Evolutionary conservation across 2,113 vertebrate species (phyloP).

Genomic region (Sisor rabdophorus): DNA sequence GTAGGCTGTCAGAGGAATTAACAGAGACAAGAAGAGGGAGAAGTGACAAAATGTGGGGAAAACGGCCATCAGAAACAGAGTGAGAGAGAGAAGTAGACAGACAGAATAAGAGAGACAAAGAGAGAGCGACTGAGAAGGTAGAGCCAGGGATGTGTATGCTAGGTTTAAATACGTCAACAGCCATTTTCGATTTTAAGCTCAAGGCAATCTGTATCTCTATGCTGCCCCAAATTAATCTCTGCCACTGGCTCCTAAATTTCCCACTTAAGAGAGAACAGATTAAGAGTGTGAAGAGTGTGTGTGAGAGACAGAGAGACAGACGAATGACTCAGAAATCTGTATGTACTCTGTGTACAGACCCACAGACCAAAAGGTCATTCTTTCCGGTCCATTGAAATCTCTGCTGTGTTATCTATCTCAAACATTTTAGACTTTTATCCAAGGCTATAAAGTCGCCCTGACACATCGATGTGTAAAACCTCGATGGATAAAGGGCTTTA

Average conservation of each 20-base stretch:
- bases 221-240: conserved; percentile 59
- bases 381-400: conserved; percentile 25
- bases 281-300: neutral
- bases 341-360: conserved; percentile 11
- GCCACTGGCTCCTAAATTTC: conserved; percentile 50
- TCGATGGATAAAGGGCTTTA: conserved; percentile 10
- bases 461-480: conserved; percentile 43
- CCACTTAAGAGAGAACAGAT: conserved; percentile 47
- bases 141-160: conserved; percentile 38
- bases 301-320: conserved; percentile 14
- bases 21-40: conserved; percentile 60
- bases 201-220: conserved; percentile 62
- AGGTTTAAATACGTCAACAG: conserved; percentile 57
- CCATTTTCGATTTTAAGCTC: conserved; percentile 52
- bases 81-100: conserved; percentile 54
- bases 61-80: conserved; percentile 55
- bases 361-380: conserved; percentile 31
- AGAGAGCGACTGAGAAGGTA: conserved; percentile 52
- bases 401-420: conserved; percentile 55
- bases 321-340: neutral
- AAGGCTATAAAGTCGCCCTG: conserved; percentile 54
- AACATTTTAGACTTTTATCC: conserved; percentile 55
- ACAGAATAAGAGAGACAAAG: conserved; percentile 50
- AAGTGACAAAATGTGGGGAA: conserved; percentile 49
- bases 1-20: conserved; percentile 69